These are phyloP conservation scores for Phorcus lineatus DNA, from an alignment of 2,888 invertebrate genomes.

Conservation along the genomic window DNA sequence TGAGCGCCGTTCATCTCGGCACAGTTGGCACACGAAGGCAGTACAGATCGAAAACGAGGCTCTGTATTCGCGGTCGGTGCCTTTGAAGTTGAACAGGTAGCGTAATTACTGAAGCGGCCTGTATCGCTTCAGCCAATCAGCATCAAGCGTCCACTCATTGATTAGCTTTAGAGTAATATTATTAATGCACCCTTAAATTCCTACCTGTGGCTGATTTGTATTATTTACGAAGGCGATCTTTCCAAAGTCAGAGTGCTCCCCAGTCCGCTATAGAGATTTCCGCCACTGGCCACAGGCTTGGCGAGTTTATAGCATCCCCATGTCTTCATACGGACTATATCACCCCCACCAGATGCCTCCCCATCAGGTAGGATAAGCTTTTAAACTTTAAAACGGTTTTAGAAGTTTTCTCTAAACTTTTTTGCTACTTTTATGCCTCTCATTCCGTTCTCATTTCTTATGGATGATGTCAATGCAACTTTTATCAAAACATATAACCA, in stretches of 20 bases:
- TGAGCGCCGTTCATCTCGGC: background rate
- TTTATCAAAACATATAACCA: conserved; percentile 30
- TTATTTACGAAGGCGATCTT: conserved; percentile 36
- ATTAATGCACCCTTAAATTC: conserved; percentile 40
- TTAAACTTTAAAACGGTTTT: background rate
- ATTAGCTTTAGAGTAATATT: conserved; percentile 30
- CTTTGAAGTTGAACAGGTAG: conserved; percentile 9
- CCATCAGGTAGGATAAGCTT: conserved; percentile 17
- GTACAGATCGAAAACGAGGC: conserved; percentile 14
- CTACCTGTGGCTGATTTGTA: conserved; percentile 36
- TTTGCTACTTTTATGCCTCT: background rate
- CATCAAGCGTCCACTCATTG: background rate
- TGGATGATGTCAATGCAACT: conserved; percentile 37
- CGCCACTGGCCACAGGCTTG: background rate
- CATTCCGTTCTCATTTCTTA: conserved; percentile 30
- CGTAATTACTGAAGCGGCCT: conserved; percentile 16
- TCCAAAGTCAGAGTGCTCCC: background rate
- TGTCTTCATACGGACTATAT: conserved; percentile 45
- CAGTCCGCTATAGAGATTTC: background rate
- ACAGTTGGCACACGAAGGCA: background rate
- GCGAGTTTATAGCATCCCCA: background rate
- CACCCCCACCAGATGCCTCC: conserved; percentile 36
- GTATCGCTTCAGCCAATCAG: conserved; percentile 14
- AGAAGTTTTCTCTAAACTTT: background rate
- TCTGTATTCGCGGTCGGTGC: background rate